phyloP scores from a whole-genome alignment of 37 sponge, comb jelly and placozoan species.

The Corticium candelabrum region DNA sequence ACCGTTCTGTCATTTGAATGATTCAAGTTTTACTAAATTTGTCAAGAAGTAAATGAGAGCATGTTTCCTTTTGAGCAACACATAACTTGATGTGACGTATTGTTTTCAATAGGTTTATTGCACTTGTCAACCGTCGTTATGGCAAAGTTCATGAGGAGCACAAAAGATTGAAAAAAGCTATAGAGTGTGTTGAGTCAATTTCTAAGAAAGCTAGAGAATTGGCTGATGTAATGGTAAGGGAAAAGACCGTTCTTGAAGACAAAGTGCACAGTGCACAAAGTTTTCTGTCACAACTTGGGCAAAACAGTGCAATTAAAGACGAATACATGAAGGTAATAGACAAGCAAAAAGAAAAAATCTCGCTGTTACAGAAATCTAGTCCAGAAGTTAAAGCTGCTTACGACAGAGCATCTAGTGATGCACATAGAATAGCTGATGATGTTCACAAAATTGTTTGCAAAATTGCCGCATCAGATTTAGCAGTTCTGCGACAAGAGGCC shows the following conservation, averaged over 20 bases:
- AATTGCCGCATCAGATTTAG: neutral
- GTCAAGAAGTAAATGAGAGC: no score
- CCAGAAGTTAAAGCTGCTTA: neutral
- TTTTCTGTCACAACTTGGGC: neutral
- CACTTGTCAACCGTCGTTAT: neutral
- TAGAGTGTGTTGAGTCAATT: neutral
- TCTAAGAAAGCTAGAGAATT: neutral
- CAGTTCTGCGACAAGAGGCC: neutral
- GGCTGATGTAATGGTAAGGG: neutral
- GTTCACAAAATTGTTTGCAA: neutral
- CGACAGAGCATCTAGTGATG: neutral
- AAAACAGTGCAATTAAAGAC: neutral
- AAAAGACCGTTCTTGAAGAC: neutral
- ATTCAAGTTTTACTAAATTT: neutral
- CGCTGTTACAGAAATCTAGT: neutral
- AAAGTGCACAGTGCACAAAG: neutral
- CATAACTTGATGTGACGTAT: no score
- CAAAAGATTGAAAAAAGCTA: neutral
- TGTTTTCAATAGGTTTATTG: neutral
- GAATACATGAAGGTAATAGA: neutral
- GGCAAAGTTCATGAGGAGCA: neutral
- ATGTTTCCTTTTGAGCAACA: no score
- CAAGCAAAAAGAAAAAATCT: neutral
- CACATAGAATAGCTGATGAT: neutral
- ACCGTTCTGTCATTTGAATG: neutral